Base-by-base conservation (phyloP, 2,888 invertebrate genomes). In the Sminthurides aquaticus region DNA sequence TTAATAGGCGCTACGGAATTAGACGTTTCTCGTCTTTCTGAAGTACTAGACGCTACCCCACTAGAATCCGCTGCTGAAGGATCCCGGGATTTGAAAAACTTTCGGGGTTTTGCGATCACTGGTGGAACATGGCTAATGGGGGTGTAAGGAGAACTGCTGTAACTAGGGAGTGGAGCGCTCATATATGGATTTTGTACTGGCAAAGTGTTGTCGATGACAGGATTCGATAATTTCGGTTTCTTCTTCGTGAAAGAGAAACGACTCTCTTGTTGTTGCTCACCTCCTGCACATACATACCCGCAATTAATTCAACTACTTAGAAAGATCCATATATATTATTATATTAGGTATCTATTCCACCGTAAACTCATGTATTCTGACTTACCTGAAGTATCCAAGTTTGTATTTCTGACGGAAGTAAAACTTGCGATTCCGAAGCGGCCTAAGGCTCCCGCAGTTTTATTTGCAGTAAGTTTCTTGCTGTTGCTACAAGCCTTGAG, bases 391-490 rank as follows among this genome's bases (percentile, higher is more conserved):
- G 24, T 57, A 34, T 59, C 59, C 71, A 80, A 77, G 75, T 85
- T 85, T 73, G 86, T 83, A 77, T 87, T 91, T 76, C 93, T 84
- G 69, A 92, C 88, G 2, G 92, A 92, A 26, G 93, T 93, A 79
- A 92, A 93, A 71, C 92, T 91, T 76, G 92, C 92, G 79, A 91
- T 90, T 74, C 93, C 93, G 92, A 93, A 94, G 83, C 92, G 90
- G 74, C 93, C 93, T 73, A 93, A 88, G 34, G 90, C 91, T 70
- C 92, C 93, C 73, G 92, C 89, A 29, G 92, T 91, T 73, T 91
- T 87, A 60, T 92, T 89, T 8, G 92, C 68, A 3, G 67, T 60
- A 20, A 66, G 64, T 48, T 69, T 71, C 59, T 74, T 92, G 76
- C 89, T 87, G 79, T 91, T 92, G 78, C 87, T 89, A 78, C 90